A percentile compares a stretch with the other conserved stretches of the same genome.
Conservation (phyloP, 2,113 vertebrate species). For the Bos javanicus region DNA sequence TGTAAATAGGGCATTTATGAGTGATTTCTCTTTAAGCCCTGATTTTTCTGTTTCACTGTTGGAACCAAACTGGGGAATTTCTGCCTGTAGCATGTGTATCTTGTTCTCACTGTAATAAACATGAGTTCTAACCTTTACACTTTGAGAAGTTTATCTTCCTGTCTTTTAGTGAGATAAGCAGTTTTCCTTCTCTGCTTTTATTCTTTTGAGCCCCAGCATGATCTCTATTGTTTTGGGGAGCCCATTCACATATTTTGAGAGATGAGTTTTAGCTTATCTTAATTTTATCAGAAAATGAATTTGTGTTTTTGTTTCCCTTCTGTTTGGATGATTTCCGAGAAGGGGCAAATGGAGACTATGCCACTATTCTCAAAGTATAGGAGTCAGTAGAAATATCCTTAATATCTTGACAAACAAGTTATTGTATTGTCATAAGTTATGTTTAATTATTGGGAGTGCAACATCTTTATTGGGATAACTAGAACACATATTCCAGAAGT, state of each 20-base stretch:
- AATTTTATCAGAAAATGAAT: not conserved
- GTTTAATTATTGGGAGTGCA: not conserved
- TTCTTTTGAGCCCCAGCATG: not conserved
- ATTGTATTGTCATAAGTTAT: not conserved
- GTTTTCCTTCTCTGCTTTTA: not conserved
- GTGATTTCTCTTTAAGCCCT: slow-evolving; percentile 6
- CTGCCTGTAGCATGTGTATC: not conserved
- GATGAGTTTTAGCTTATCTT: not conserved
- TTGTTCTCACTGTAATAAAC: not conserved
- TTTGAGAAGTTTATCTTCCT: slow-evolving; percentile 4
- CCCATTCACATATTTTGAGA: not conserved
- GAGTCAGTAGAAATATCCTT: not conserved
- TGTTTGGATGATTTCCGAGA: slow-evolving; percentile 3
- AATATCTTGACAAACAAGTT: not conserved
- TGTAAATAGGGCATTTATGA: not conserved
- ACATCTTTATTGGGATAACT: not conserved
- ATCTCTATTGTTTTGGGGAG: not conserved
- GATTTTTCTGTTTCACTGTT: not conserved
- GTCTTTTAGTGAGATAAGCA: not conserved
- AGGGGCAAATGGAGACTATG: not conserved
- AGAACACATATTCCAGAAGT: not conserved
- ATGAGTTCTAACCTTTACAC: not conserved
- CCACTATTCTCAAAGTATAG: not conserved
- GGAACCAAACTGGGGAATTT: not conserved
- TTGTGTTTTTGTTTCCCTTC: not conserved